Evolutionary conservation across 2,888 invertebrate genomes (phyloP), one percentile per base, ranked within the genome.

Genomic region (Parnassius glacialis): DNA sequence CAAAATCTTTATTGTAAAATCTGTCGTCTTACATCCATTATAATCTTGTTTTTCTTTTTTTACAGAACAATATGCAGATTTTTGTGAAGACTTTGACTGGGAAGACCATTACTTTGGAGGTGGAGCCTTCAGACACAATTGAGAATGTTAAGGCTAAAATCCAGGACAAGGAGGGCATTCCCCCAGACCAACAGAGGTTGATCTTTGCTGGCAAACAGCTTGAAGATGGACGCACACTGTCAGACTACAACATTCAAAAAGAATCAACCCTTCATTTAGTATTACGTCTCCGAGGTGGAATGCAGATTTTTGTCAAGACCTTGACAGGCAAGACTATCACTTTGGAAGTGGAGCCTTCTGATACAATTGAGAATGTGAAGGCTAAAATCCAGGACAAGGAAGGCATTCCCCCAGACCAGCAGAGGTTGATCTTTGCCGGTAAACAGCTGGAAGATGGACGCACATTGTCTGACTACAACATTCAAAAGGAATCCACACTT

Each of bases 311-410:
- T 13, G 48, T 56, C 3, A 96, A 96, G 86, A 96, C 96, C 74
- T 92, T 96, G 62, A 96, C 96, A 73, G 96, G 96, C 74, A 96
- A 96, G 92, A 96, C 96, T 84, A 96, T 96, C 87, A 95, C 95
- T 75, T 93, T 96, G 73, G 95, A 96, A 92, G 95, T 95, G 69
- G 60, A 60, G 25, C 55, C 55, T 44, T 60, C 60, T 0, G 60
- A 60, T 34, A 60, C 60, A 9, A 60, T 60, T 43, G 60, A 60
- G 25, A 60, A 60, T 60, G 60, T 60, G 0, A 60, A 60, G 11
- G 60, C 60, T 34, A 60, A 60, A 11, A 60, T 60, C 43, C 60
- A 60, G 13, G 60, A 60, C 60, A 60, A 60, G 44, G 60, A 60
- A 44, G 60, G 60, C 41, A 60, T 60, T 50, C 60, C 60, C 43